Evolutionary conservation across 1,140 invertebrate species (phyloP), one percentile per base, ranked within the genome.

Genomic region (Trypoxylus dichotomus): DNA sequence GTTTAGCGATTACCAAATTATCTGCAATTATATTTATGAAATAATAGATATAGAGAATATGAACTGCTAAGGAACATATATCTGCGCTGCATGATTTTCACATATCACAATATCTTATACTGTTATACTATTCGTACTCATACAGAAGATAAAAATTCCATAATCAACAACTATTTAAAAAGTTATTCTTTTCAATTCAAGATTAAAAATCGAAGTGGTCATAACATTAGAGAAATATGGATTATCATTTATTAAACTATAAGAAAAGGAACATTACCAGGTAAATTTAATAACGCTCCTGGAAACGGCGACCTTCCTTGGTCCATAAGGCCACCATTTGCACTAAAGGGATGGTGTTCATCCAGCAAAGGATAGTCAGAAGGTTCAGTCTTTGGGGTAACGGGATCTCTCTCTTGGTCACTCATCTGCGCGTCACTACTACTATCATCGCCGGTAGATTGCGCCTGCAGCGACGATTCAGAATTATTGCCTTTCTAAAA

Each of bases 391-490:
- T 91, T 91, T 79, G 90, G 89, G 74, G 84, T 85, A 75, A 88
- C 82, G 29, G 82, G 83, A 78, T 78, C 85, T 25, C 84, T 83
- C 54, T 88, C 89, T 29, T 90, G 90, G 83, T 93, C 92, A 80
- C 91, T 92, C 32, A 90, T 87, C 72, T 90, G 92, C 13, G 91
- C 92, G 82, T 93, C 92, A 80, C 88, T 89, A 68, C 93, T 93
- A 41, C 92, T 93, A 78, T 96, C 94, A 81, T 95, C 94, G 29
- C 93, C 93, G 10, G 93, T 94, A 63, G 92, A 93, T 84, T 93
- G 92, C 10, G 91, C 90, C 87, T 91, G 87, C 21, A 88, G 81
- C 27, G 89, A 89, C 29, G 88, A 88, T 79, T 88, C 87, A 11
- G 87, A 87, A 76, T 85, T 82, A 63, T 63, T 63, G 19, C 84